Evolutionary conservation across 2,888 invertebrate species (phyloP).

Genomic region (Vannuccia rotundouncinata): DNA sequence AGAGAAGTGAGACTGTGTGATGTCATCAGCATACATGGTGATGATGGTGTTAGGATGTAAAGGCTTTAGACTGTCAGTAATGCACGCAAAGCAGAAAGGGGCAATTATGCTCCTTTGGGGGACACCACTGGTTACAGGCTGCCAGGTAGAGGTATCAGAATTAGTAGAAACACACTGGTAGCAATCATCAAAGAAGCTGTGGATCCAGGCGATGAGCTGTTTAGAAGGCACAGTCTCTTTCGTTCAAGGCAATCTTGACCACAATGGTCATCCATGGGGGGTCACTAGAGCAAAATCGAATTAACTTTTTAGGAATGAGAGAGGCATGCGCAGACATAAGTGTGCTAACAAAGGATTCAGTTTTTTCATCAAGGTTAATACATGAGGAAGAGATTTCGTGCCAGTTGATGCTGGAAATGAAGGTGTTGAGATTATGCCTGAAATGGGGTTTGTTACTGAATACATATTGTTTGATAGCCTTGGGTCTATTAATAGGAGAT

Average conservation of each 20-base stretch:
- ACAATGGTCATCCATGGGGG: constrained; percentile 7
- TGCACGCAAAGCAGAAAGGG: constrained; percentile 10
- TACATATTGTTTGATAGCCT: neutral
- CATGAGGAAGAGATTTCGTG: neutral
- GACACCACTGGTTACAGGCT: neutral
- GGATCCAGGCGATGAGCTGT: neutral
- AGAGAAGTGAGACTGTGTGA: neutral
- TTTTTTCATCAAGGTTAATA: neutral
- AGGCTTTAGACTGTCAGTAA: neutral
- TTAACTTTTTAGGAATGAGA: neutral
- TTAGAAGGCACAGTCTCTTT: constrained; percentile 8
- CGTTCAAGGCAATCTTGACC: neutral
- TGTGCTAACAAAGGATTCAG: neutral
- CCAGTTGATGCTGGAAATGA: neutral
- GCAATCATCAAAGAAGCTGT: neutral
- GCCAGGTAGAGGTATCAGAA: neutral
- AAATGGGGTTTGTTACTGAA: neutral
- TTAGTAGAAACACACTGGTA: neutral
- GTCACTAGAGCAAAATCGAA: neutral
- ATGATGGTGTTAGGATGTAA: neutral
- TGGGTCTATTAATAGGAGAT: neutral
- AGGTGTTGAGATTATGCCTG: neutral
- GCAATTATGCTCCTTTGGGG: neutral
- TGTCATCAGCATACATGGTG: neutral
- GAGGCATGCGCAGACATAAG: neutral